phyloP scores from a whole-genome alignment of 2,113 vertebrate genomes.

The Embiotoca jacksoni region DNA sequence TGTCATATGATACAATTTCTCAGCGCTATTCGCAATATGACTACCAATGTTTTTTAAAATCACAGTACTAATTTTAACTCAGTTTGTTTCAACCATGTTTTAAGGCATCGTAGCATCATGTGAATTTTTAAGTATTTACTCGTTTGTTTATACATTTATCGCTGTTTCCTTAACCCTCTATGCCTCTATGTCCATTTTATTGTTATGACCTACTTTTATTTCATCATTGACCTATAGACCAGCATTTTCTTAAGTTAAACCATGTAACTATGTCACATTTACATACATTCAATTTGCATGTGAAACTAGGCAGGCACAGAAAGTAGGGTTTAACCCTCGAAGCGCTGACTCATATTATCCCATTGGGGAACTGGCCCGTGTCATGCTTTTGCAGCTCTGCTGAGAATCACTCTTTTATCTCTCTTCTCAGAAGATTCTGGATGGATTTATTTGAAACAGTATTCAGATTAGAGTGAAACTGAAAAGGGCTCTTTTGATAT shows the following conservation, averaged over 20 bases:
- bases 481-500: slow-evolving; percentile 39
- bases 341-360: slow-evolving; percentile 61
- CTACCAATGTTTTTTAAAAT: not conserved
- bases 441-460: slow-evolving; percentile 50
- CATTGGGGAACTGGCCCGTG: slow-evolving; percentile 25
- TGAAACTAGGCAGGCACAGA: slow-evolving; percentile 52
- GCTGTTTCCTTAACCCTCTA: not conserved
- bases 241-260: not conserved
- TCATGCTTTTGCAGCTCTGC: slow-evolving; percentile 50
- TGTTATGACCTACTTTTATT: not conserved
- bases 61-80: not conserved
- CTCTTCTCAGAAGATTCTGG: slow-evolving; percentile 49
- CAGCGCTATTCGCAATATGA: slow-evolving; percentile 1
- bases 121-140: not conserved
- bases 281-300: slow-evolving; percentile 44
- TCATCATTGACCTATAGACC: not conserved
- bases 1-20: slow-evolving; percentile 35
- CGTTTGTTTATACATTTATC: not conserved
- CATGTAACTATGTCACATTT: not conserved
- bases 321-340: slow-evolving; percentile 59
- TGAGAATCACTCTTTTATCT: slow-evolving; percentile 59
- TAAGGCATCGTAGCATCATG: not conserved
- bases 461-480: slow-evolving; percentile 59
- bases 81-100: not conserved
- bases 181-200: not conserved